These are phyloP conservation scores for Lathamus discolor DNA, from an alignment of 2,113 vertebrate species.

Conservation along the genomic window DNA sequence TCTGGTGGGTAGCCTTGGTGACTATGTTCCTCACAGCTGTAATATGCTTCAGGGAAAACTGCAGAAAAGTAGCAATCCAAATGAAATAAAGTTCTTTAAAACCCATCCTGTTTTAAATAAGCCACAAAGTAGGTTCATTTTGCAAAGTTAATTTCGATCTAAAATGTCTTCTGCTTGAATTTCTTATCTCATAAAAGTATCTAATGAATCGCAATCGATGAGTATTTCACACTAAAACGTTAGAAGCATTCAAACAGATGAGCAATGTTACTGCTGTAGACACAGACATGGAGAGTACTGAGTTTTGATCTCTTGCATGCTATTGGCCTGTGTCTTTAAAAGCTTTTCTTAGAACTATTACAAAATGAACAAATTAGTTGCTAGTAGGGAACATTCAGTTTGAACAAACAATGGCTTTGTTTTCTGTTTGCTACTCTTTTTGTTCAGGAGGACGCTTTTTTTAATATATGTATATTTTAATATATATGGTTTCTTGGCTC, in stretches of 20 bases:
- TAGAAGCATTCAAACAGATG: neutral
- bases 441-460: neutral
- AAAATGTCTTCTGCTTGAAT: neutral
- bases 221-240: neutral
- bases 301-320: neutral
- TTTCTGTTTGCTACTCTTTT: neutral
- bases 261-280: neutral
- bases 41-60: neutral
- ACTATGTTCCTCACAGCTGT: neutral
- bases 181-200: neutral
- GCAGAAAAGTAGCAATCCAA: neutral
- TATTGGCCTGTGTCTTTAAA: neutral
- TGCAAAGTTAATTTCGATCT: neutral
- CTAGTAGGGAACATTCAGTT: neutral
- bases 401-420: neutral
- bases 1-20: neutral
- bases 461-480: too few species aligned
- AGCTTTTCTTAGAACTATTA: neutral
- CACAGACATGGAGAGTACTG: neutral
- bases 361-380: neutral
- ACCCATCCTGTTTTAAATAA: neutral
- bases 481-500: neutral
- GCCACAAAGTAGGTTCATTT: neutral
- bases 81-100: neutral
- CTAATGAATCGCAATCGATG: neutral